phyloP scores from a whole-genome alignment of 2,113 vertebrate genomes.

The Macrotis lagotis region DNA sequence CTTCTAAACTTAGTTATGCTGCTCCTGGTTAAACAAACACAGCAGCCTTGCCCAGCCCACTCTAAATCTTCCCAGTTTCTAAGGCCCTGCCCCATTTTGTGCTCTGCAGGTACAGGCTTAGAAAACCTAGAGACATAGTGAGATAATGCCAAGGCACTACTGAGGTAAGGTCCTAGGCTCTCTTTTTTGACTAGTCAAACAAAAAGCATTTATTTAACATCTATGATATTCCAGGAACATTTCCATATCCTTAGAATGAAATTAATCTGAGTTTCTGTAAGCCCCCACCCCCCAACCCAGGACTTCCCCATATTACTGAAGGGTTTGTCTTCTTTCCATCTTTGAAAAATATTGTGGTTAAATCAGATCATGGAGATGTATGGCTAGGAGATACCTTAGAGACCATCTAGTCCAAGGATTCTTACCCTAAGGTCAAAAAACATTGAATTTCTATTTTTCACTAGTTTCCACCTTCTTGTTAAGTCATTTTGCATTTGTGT shows the following conservation, averaged over 20 bases:
- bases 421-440: background rate
- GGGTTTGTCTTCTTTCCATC: background rate
- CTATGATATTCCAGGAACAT: background rate
- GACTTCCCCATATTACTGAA: background rate
- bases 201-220: background rate
- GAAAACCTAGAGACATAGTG: background rate
- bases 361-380: background rate
- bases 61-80: background rate
- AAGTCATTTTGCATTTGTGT: too few species aligned
- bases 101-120: too few species aligned
- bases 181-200: background rate
- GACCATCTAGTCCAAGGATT: background rate
- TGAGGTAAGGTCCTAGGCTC: background rate
- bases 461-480: too few species aligned
- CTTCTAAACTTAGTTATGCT: background rate
- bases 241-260: background rate
- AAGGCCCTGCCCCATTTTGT: too few species aligned
- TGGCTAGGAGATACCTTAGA: background rate
- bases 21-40: background rate
- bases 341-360: background rate
- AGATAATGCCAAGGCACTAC: too few species aligned
- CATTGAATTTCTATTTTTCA: too few species aligned
- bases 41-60: background rate
- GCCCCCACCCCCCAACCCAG: too few species aligned
- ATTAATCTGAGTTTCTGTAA: background rate